Percentiles rank a stretch among this genome's conserved stretches.
Evolutionary conservation across 2,113 vertebrate species (phyloP).

Genomic region (Cephalopterus ornatus): DNA sequence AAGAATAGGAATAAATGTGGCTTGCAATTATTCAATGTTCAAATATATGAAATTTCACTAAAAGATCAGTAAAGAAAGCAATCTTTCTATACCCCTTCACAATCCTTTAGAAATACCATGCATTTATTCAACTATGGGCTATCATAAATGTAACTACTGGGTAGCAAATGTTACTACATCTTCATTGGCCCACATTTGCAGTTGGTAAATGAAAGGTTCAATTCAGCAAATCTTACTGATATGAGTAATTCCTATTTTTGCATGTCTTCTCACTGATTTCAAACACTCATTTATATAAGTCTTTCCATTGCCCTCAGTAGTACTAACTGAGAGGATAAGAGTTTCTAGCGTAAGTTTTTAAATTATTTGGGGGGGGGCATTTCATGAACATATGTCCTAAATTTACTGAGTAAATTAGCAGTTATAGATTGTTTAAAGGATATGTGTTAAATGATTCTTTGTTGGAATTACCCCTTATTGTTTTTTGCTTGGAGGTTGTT

Average conservation of each 20-base stretch:
- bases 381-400: not conserved
- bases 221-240: slow-evolving; percentile 21
- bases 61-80: not conserved
- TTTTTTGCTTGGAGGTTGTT: not conserved
- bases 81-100: not conserved
- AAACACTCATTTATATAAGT: not conserved
- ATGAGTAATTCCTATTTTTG: not conserved
- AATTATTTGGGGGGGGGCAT: not conserved
- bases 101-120: not conserved
- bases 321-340: not conserved
- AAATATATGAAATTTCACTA: not conserved
- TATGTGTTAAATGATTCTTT: not conserved
- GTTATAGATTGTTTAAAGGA: not conserved
- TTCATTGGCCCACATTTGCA: not conserved
- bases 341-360: not conserved
- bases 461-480: not conserved
- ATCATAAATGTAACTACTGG: not conserved
- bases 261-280: not conserved
- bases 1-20: not conserved
- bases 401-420: not conserved
- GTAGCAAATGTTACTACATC: not conserved
- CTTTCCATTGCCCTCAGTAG: not conserved
- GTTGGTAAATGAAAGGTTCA: slow-evolving; percentile 3
- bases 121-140: not conserved
- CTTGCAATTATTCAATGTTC: not conserved